These are phyloP conservation scores for Clanis bilineata DNA, from an alignment of 2,888 invertebrate genomes.

Conservation along the genomic window DNA sequence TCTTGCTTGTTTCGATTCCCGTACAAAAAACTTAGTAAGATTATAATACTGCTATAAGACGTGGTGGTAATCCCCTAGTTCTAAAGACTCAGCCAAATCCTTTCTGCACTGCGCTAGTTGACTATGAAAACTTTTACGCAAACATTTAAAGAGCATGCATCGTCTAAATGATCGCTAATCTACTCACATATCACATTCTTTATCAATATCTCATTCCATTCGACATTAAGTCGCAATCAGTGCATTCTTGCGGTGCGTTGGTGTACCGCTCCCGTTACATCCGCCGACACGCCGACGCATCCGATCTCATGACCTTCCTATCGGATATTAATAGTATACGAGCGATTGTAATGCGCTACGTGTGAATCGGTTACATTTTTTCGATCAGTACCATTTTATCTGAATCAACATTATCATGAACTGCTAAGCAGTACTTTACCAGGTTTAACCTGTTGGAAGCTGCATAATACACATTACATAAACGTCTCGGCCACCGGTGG, in stretches of 20 bases:
- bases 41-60: too few relatives aligned
- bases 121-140: too few relatives aligned
- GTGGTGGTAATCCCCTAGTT: too few relatives aligned
- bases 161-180: background rate
- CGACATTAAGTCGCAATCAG: background rate
- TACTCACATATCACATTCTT: background rate
- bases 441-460: too few relatives aligned
- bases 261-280: conserved; percentile 42
- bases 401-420: background rate
- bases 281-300: conserved; percentile 32
- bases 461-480: too few relatives aligned
- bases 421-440: too few relatives aligned
- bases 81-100: too few relatives aligned
- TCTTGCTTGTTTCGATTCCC: too few relatives aligned
- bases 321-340: conserved; percentile 36
- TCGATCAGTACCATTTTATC: background rate
- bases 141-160: too few relatives aligned
- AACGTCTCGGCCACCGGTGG: too few relatives aligned
- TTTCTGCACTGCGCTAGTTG: too few relatives aligned
- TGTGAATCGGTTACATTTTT: background rate
- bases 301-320: conserved; percentile 39
- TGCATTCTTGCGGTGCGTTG: conserved; percentile 22
- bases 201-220: background rate
- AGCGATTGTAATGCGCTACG: conserved; percentile 2
- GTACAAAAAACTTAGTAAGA: too few relatives aligned